Evolutionary conservation across 2,888 invertebrate species (phyloP), one percentile per base, ranked within the genome.

Genomic region (Leucoptera coffeella): DNA sequence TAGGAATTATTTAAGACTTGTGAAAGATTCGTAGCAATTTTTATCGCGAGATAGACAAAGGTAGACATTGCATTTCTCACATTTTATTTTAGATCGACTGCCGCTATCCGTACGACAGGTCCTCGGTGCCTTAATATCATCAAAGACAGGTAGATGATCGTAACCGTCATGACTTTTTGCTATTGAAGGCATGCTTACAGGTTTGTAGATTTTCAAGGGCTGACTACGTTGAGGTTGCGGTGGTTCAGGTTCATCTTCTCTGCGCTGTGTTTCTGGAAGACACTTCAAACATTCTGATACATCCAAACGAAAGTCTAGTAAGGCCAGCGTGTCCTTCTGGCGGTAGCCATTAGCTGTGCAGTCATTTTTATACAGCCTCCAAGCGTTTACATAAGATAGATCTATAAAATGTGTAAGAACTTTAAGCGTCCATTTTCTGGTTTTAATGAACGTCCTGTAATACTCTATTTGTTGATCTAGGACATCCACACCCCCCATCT

Each of bases 381-480:
- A 42, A 21, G 39, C 27, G 26, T 42, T 42, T 4, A 34, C 38
- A 5, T 39, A 4, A 3, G 37, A 34, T 9, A 43, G 29, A 31
- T 46, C 41, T 4, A 41, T 20, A 31, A 42, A 38, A 22, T 43
- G 39, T 4, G 39, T 28, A 3, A 42, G 26, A 5, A 42, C 38
- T 30, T 42, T 43, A 5, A 46, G 22, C 8, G 42, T 41, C 40
- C 41, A 47, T 27, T 44, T 46, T 23, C 29, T 36, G 1, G 42
- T 42, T 37, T 43, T 45, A 4, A 40, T 40, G 14, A 39, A 41
- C 4, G 40, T 33, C 15, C 41, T 11, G 10, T 45, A 40, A 22
- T 40, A 39, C 25, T 39, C 38, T 29, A 42, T 36, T 4, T 19
- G 25, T 17, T 40, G 38, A 23, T 42, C 38, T 0, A 39, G 29